Evolutionary conservation across 2,888 invertebrate genomes (phyloP), one percentile per base, ranked within the genome.

Genomic region (Phlogophora meticulosa): DNA sequence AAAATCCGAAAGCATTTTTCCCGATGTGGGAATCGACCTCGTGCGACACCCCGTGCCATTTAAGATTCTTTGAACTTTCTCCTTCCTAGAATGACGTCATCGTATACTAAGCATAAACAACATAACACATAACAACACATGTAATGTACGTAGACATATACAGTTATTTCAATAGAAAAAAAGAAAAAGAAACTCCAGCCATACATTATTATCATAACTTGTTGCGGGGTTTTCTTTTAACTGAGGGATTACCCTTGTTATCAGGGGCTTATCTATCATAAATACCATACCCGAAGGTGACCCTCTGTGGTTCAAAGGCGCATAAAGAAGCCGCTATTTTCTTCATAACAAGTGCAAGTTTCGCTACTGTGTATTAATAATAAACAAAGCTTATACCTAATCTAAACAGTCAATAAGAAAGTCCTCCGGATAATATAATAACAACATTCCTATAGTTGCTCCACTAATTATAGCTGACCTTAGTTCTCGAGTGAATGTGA

Each of bases 381-480:
- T 43, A 53, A 64, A 78, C 57, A 68, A 60, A 60, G 46, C 61
- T 49, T 69, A 32, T 48, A 28, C 28, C 28, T 28, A 74, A 64
- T 55, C 49, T 64, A 62, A 57, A 78, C 45, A 58, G 60, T 38
- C 49, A 69, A 62, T 61, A 74, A 69, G 74, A 66, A 73, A 69
- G 64, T 69, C 46, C 45, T 57, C 51, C 58, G 64, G 76, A 78
- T 80, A 79, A 80, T 56, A 42, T 36, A 72, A 64, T 55, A 64
- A 79, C 48, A 58, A 70, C 48, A 76, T 59, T 51, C 56, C 53
- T 52, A 17, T 28, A 48, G 32, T 43, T 32, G 34, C 43, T 43
- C 22, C 34, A 40, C 32, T 48, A 55, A 45, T 55, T 28, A 51
- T 55, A 57, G 17, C 51, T 51, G 42, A 76, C 55, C 40, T 69